Conservation (phyloP, 2,888 invertebrate species). For the Sinelater perroti region DNA sequence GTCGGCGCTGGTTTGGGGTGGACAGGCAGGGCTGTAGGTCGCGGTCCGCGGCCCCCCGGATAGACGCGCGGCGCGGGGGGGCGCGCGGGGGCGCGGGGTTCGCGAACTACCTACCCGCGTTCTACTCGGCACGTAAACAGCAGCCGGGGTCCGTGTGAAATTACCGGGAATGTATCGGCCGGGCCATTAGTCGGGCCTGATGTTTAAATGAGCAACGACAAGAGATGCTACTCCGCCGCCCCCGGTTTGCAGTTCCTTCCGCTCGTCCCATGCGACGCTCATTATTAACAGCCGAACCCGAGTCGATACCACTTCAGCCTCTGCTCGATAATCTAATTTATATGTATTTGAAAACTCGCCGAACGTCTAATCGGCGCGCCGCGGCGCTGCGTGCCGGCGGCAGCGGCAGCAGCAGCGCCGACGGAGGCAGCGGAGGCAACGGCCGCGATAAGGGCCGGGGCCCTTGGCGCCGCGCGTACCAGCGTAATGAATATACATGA, state of each 20-base stretch:
- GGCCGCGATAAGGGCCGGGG: slow-evolving; percentile 36
- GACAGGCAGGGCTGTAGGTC: slow-evolving; percentile 51
- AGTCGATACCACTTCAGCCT: slow-evolving; percentile 32
- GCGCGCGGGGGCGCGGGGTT: slow-evolving; percentile 46
- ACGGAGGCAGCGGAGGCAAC: too few relatives aligned
- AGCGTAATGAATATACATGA: slow-evolving; percentile 36
- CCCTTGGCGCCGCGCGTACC: slow-evolving; percentile 28
- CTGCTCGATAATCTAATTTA: slow-evolving; percentile 36
- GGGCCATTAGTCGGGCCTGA: slow-evolving; percentile 44
- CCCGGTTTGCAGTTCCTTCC: slow-evolving; percentile 40
- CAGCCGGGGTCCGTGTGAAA: slow-evolving; percentile 50
- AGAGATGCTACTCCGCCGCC: slow-evolving; percentile 45
- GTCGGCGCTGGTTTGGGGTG: slow-evolving; percentile 47
- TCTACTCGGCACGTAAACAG: slow-evolving; percentile 45
- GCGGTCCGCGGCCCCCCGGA: slow-evolving; percentile 48
- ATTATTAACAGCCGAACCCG: slow-evolving; percentile 34
- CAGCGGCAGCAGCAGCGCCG: too few relatives aligned
- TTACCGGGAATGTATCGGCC: slow-evolving; percentile 49
- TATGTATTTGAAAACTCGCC: slow-evolving; percentile 34
- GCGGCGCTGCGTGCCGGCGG: too few relatives aligned
- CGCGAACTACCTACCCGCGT: slow-evolving; percentile 50
- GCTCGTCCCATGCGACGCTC: slow-evolving; percentile 28
- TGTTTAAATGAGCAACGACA: slow-evolving; percentile 50
- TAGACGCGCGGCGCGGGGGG: slow-evolving; percentile 41
- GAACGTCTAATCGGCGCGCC: slow-evolving; percentile 22